Evolutionary conservation across 2,113 vertebrate genomes (phyloP), one percentile per base, ranked within the genome.

Genomic region (Motacilla alba): DNA sequence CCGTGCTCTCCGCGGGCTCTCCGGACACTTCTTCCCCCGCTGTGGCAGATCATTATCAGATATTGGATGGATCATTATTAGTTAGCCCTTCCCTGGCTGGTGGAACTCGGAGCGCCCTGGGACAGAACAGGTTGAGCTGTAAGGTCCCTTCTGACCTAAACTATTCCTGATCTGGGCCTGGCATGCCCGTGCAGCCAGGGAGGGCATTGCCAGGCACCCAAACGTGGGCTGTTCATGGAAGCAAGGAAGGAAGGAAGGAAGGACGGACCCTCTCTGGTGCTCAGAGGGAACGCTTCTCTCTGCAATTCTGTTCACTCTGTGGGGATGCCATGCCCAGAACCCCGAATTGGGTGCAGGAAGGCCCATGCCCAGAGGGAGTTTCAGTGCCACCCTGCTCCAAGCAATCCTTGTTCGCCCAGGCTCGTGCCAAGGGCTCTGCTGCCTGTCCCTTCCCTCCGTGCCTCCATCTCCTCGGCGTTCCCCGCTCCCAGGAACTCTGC

Each of bases 401-500:
- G 3, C 31, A 2, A 13, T 10, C 33, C 49, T 7, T 4, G 28
- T 5, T 15, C 8, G 28, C 15, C 43, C 72, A 8, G 62, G 52
- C 6, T 22, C 19, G 4, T 58, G 17, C 52, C 33, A 4, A 0
- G 8, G 3, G 24, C 75, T n/a, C 16, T 1, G 9, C 75, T 12
- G 3, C 17, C 8, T 2, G 5, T 20, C 58, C 41, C 35, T 12
- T 18, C 14, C 19, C 69, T 14, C 33, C n/a, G 1, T 12, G 26
- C 39, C 58, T 37, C 1, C 0, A 3, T 7, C 22, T 14, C 58
- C 47, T 9, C 7, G 10, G 37, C 10, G 0, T 2, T 41, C 39
- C 28, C 4, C 2, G 3, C 91, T 96, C 87, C 85, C 77, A 17
- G 33, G 92, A 98, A 97, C 97, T 98, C 83, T 67, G 60, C 44